Evolutionary conservation across 2,888 invertebrate genomes (phyloP).

Genomic region (Ctenicera cuprea): DNA sequence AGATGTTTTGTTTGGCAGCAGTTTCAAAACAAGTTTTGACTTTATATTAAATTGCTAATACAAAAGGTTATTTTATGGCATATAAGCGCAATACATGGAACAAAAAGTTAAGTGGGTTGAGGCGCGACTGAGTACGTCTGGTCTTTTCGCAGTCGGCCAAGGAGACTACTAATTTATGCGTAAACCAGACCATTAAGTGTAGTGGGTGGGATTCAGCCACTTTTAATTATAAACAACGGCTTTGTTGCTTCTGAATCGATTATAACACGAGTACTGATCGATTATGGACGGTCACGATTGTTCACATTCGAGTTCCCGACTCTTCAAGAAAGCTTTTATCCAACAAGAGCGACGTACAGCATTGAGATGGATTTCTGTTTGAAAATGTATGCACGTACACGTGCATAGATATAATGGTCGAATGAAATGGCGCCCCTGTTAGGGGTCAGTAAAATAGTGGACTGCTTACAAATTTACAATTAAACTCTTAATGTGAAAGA

Average conservation of each 20-base stretch:
- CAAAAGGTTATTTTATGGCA: slow-evolving; percentile 48
- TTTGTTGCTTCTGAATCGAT: slow-evolving; percentile 55
- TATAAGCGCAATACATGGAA: slow-evolving; percentile 40
- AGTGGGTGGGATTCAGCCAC: slow-evolving; percentile 55
- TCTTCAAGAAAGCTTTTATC: slow-evolving; percentile 15
- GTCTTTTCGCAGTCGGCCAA: slow-evolving; percentile 52
- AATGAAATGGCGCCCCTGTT: not conserved
- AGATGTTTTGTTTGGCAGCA: slow-evolving; percentile 30
- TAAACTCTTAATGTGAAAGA: no score
- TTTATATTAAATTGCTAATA: slow-evolving; percentile 36
- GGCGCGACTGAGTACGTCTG: slow-evolving; percentile 49
- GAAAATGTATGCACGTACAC: slow-evolving; percentile 36
- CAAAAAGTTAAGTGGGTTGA: slow-evolving; percentile 50
- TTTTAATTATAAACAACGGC: slow-evolving; percentile 54
- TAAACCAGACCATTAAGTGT: slow-evolving; percentile 51
- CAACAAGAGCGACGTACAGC: slow-evolving; percentile 17
- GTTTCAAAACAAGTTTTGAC: slow-evolving; percentile 39
- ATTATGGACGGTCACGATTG: slow-evolving; percentile 52
- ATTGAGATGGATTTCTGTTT: slow-evolving; percentile 28
- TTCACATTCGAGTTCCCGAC: slow-evolving; percentile 35
- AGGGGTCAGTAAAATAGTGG: no score
- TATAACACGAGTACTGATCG: slow-evolving; percentile 49
- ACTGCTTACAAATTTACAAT: no score
- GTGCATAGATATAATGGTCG: slow-evolving; percentile 16
- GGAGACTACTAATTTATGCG: slow-evolving; percentile 54